Evolutionary conservation across 2,113 vertebrate species (phyloP).

Genomic region (Tricholaema leucomelas): DNA sequence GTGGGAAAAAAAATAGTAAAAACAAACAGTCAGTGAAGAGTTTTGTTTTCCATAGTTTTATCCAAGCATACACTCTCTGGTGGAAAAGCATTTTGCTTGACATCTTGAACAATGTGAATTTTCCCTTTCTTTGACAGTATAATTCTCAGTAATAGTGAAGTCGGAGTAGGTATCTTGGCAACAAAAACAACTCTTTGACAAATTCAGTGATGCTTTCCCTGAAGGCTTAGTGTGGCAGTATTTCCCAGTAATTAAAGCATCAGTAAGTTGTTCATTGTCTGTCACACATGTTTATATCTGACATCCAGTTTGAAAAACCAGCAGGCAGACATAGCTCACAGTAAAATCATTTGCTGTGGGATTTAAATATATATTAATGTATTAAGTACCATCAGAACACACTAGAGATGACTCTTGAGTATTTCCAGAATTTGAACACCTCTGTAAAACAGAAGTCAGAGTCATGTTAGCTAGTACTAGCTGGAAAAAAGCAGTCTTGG

Average conservation of each 20-base stretch:
- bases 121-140: conserved; percentile 28
- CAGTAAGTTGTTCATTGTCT: background rate
- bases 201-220: background rate
- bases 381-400: background rate
- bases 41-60: conserved; percentile 9
- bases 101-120: background rate
- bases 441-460: background rate
- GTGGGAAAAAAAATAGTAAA: too few species aligned
- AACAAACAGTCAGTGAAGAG: background rate
- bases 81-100: background rate
- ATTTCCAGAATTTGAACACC: background rate
- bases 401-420: background rate
- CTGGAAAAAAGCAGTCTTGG: background rate
- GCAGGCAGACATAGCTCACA: background rate
- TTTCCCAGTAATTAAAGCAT: background rate
- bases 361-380: background rate
- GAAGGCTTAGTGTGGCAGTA: background rate
- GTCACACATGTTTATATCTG: background rate
- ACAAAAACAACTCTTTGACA: conserved; percentile 23
- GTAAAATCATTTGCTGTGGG: background rate
- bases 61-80: background rate
- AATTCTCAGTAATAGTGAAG: conserved; percentile 18
- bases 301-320: background rate
- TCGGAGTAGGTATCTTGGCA: conserved; percentile 27
- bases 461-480: background rate